Evolutionary conservation across 1,140 invertebrate genomes (phyloP), one percentile per base, ranked within the genome.

Genomic region (Sycophaga agraensis): DNA sequence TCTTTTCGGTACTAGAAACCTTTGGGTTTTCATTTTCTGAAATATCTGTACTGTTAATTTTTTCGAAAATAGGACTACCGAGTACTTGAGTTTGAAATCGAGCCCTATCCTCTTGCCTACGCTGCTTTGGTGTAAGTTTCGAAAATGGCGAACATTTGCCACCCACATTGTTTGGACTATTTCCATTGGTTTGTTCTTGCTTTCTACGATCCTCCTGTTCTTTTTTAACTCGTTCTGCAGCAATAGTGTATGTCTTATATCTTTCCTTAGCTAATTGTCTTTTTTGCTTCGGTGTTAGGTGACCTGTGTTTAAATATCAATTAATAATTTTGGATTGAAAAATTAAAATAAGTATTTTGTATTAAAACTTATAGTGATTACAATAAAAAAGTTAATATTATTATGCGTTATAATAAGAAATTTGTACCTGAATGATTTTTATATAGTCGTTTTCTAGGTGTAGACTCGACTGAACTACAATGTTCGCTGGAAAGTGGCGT

Each of bases 171-270:
- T 64, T 67, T 2, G 35, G 19, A 24, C n/a, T 26, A n/a, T 31
- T 64, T 19, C 35, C 34, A 49, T 57, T 61, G 37, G 46, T 61
- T 50, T 82, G 24, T 69, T 73, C 71, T 45, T 75, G 68, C 49
- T 70, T 76, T 60, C 70, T 61, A 11, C 17, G 26, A 56, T 69
- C 72, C 56, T 73, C 72, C 22, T 73, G 70, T 53, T 78, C 75
- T 17, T 80, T 77, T 63, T 78, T 79, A 0, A 75, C 69, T 21
- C 79, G 76, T 46, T 83, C 84, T 16, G 85, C 85, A 14, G 83
- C 86, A 35, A 92, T 89, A 0, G 89, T 91, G 67, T 91, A 91
- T 0, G 91, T 92, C 70, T 86, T 88, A 68, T 89, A 92, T 51
- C 90, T 83, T 66, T 92, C 89, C 71, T 90, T 89, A 2, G 85